A percentile compares a stretch with the other conserved stretches of the same genome.
These are phyloP conservation scores for Cyphotilapia sp. DNA, from an alignment of 2,113 vertebrate species.

Conservation along the genomic window DNA sequence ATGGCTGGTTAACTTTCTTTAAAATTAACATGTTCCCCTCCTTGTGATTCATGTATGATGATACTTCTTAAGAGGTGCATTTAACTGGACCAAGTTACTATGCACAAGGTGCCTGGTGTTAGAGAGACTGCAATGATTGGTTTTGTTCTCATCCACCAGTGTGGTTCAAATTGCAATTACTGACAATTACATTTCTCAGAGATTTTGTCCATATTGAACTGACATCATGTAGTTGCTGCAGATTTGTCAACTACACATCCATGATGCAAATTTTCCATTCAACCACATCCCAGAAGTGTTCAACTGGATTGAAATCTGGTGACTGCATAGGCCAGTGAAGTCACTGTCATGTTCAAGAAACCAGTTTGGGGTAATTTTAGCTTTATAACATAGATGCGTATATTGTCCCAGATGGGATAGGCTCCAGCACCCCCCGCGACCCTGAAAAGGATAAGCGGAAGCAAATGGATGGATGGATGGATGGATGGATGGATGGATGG, in stretches of 20 bases:
- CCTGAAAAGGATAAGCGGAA: neutral
- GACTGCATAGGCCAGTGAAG: neutral
- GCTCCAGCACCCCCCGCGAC: rapidly evolving
- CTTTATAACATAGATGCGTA: neutral
- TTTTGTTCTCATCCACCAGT: neutral
- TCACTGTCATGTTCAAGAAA: neutral
- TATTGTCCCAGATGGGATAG: neutral
- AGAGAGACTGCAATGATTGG: neutral
- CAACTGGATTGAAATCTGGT: neutral
- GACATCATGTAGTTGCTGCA: neutral
- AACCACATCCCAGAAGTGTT: neutral
- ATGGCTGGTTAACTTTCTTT: neutral
- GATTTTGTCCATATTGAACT: neutral
- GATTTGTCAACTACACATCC: neutral
- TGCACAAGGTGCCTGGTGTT: neutral
- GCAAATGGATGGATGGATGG: neutral
- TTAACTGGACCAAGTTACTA: neutral
- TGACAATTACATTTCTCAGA: neutral
- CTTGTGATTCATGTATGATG: neutral
- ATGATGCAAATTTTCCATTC: neutral
- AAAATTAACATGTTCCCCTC: neutral
- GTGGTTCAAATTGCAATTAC: neutral
- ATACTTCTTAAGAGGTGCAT: neutral
- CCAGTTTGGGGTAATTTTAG: neutral
- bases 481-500: neutral